Evolutionary conservation across 2,888 invertebrate genomes (phyloP).

Genomic region (Drosophila tripunctata): DNA sequence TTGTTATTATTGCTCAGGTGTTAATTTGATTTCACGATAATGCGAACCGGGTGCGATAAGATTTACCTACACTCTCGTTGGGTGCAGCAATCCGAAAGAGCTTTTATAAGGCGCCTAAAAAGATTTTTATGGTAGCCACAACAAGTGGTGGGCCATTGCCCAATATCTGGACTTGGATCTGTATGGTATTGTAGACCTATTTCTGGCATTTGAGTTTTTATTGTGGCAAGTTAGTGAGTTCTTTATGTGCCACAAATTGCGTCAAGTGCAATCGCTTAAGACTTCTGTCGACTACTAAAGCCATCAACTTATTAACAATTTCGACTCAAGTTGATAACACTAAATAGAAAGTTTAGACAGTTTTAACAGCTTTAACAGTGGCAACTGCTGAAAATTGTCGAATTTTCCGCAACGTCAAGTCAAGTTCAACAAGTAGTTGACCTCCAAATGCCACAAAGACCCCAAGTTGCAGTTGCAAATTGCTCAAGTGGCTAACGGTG

Average conservation of each 20-base stretch:
- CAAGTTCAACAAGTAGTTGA: constrained; percentile 60
- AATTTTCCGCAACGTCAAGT: constrained; percentile 21
- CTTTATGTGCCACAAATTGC: constrained; percentile 53
- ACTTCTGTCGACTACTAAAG: constrained; percentile 27
- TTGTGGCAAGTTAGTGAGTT: constrained; percentile 45
- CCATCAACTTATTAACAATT: constrained; percentile 28
- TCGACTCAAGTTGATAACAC: constrained; percentile 8
- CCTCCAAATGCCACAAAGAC: constrained; percentile 57
- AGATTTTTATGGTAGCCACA: constrained; percentile 58
- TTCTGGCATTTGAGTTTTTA: constrained; percentile 53
- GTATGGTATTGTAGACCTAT: constrained; percentile 29
- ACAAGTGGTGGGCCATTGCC: constrained; percentile 44
- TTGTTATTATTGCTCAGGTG: constrained; percentile 49
- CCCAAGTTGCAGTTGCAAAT: constrained; percentile 45
- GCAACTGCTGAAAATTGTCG: constrained; percentile 34
- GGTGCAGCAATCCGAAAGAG: constrained; percentile 13
- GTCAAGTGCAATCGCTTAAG: constrained; percentile 31
- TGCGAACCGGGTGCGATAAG: constrained; percentile 65
- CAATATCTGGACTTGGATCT: constrained; percentile 31
- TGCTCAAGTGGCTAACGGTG: constrained; percentile 45
- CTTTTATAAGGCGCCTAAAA: constrained; percentile 39
- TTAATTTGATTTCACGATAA: constrained; percentile 75
- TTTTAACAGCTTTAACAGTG: constrained; percentile 1
- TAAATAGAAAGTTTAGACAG: constrained; percentile 35
- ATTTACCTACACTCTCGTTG: constrained; percentile 37